These are phyloP conservation scores for Tetrax tetrax DNA, from an alignment of 2,113 vertebrate genomes.

Conservation along the genomic window DNA sequence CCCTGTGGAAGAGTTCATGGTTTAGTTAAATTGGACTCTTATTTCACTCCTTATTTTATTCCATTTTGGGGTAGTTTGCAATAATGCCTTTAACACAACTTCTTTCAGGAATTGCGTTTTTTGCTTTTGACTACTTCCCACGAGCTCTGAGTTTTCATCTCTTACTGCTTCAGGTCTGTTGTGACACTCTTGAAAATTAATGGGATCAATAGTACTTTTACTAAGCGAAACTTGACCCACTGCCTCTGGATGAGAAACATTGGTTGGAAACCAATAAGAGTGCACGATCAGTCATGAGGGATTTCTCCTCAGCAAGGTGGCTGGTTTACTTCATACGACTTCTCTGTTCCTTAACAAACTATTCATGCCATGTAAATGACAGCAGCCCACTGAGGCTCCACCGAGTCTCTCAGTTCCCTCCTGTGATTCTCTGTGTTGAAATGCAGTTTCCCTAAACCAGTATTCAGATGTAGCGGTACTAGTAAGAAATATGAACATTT, in stretches of 20 bases:
- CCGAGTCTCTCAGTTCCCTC: neutral
- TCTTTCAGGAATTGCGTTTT: neutral
- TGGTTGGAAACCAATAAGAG: neutral
- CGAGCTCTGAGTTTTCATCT: neutral
- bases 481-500: neutral
- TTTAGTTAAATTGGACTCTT: neutral
- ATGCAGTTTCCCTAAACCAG: neutral
- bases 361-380: neutral
- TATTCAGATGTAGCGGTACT: neutral
- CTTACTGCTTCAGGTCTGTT: neutral
- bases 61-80: neutral
- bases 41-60: neutral
- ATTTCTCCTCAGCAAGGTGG: neutral
- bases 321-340: neutral
- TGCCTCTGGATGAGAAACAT: neutral
- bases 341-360: neutral
- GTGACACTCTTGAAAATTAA: neutral
- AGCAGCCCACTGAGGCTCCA: neutral
- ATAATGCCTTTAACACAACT: neutral
- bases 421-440: neutral
- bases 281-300: neutral
- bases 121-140: neutral
- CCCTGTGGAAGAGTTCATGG: neutral
- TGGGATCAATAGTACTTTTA: neutral
- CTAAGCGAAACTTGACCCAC: neutral